These are phyloP conservation scores for Melozone crissalis DNA, from an alignment of 2,113 vertebrate species.

Conservation along the genomic window DNA sequence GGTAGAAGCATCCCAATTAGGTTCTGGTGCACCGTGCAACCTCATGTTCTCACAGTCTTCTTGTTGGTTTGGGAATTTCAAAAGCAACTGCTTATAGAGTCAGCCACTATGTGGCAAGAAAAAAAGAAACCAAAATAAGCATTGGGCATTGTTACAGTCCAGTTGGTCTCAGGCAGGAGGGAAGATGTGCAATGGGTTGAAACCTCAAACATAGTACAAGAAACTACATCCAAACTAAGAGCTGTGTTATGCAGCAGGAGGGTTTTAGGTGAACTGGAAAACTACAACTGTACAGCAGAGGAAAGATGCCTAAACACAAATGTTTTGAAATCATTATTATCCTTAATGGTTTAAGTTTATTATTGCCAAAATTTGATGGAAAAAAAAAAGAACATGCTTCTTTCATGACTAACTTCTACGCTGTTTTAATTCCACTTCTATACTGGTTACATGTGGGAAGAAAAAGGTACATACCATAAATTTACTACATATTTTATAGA, in stretches of 20 bases:
- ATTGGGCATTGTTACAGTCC: neutral
- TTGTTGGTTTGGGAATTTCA: slow-evolving; percentile 16
- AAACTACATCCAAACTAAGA: neutral
- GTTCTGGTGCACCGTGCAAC: neutral
- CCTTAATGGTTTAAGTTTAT: neutral
- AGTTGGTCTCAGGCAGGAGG: neutral
- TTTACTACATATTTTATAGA: neutral
- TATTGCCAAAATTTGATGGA: neutral
- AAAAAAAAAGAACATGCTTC: neutral
- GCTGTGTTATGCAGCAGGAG: neutral
- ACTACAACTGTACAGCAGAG: neutral
- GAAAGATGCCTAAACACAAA: neutral
- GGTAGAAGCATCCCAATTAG: slow-evolving; percentile 12
- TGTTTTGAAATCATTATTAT: neutral
- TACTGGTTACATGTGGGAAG: neutral
- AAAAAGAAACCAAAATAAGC: neutral
- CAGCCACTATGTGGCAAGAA: neutral
- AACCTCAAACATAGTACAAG: slow-evolving; percentile 6
- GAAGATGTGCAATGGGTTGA: slow-evolving; percentile 13
- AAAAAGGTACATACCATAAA: neutral
- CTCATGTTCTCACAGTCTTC: slow-evolving; percentile 26
- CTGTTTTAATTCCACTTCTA: neutral
- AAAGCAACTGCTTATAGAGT: slow-evolving; percentile 2
- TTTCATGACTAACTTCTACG: slow-evolving; percentile 18
- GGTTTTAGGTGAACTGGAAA: slow-evolving; percentile 2